Conservation (phyloP, 2,113 vertebrate species). For the Strix aluco region DNA sequence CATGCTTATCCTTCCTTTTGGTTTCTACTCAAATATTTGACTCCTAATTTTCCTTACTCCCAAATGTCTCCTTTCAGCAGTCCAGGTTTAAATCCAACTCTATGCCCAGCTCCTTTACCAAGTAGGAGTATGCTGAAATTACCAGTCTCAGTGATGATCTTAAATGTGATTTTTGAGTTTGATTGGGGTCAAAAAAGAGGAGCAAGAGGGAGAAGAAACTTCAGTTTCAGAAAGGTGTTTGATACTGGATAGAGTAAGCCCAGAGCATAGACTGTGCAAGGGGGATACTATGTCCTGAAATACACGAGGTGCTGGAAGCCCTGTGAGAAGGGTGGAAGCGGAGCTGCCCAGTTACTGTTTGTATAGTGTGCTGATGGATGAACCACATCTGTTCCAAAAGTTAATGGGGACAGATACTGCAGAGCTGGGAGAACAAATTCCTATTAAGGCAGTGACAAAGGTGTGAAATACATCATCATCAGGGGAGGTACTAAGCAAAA, state of each 20-base stretch:
- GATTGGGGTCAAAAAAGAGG: neutral
- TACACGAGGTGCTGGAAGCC: neutral
- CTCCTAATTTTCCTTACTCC: neutral
- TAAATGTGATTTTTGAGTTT: neutral
- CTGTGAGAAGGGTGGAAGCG: neutral
- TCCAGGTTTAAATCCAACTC: neutral
- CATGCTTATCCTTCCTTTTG: neutral
- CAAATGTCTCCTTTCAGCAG: neutral
- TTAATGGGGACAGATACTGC: neutral
- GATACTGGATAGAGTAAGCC: neutral
- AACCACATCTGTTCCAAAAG: neutral
- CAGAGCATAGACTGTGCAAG: neutral
- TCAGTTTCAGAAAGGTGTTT: neutral
- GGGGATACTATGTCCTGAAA: neutral
- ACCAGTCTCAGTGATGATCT: neutral
- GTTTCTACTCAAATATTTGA: neutral
- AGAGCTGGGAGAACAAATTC: neutral
- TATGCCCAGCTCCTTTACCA: neutral
- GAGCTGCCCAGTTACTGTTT: neutral
- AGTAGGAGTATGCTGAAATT: neutral
- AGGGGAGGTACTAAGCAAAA: neutral
- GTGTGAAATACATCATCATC: neutral
- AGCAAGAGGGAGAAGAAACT: neutral
- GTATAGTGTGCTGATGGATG: neutral
- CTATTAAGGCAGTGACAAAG: neutral